A percentile compares a stretch with the other conserved stretches of the same genome.
Conservation (phyloP, 2,113 vertebrate genomes). For the Oncorhynchus mykiss region DNA sequence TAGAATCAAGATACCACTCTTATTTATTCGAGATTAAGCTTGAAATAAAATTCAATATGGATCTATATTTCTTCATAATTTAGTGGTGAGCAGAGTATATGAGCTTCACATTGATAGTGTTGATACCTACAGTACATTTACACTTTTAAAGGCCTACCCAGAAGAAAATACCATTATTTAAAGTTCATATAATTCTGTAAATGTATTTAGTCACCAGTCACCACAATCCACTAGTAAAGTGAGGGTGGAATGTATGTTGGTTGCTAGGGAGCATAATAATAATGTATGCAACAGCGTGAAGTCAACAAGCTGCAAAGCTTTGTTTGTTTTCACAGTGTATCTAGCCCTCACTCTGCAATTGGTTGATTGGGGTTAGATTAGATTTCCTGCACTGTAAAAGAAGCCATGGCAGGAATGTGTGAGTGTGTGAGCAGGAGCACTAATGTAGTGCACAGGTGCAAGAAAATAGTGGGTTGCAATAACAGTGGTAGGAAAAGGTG, state of each 20-base stretch:
- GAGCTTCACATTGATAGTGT: too few species aligned
- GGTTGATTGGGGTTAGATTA: constrained; percentile 64
- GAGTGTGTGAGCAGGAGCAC: constrained; percentile 4
- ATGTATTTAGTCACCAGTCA: constrained; percentile 37
- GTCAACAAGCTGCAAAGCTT: constrained; percentile 60
- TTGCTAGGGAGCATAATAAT: constrained; percentile 60
- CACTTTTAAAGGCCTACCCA: not conserved
- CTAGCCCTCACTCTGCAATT: constrained; percentile 63
- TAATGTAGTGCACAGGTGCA: constrained; percentile 20
- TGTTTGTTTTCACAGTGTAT: constrained; percentile 73
- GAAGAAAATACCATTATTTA: constrained; percentile 42
- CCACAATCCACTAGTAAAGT: constrained; percentile 38
- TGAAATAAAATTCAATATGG: too few species aligned
- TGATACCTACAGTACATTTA: too few species aligned
- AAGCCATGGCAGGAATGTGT: constrained; percentile 54
- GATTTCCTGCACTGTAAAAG: constrained; percentile 68
- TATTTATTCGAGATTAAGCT: constrained; percentile 20
- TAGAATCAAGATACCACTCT: constrained; percentile 30
- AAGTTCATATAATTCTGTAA: constrained; percentile 20
- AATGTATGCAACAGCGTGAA: constrained; percentile 59
- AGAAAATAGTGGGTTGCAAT: not conserved
- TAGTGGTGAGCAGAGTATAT: too few species aligned
- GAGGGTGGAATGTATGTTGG: constrained; percentile 56
- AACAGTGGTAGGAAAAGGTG: not conserved
- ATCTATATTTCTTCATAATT: too few species aligned